These are phyloP conservation scores for Dolichoris vasculosae DNA, from an alignment of 1,140 invertebrate genomes.

Conservation along the genomic window DNA sequence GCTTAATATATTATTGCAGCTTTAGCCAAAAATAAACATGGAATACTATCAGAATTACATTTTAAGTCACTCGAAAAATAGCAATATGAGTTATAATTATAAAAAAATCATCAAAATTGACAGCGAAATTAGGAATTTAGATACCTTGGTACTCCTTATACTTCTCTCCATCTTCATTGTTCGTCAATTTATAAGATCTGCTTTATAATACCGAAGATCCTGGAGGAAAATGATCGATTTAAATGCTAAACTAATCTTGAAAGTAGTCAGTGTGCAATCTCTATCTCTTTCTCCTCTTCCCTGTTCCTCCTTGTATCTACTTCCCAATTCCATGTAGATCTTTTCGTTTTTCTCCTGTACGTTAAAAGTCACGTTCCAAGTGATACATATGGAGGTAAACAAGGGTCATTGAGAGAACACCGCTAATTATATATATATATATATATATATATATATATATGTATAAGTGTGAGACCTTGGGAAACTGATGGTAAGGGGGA, in stretches of 20 bases:
- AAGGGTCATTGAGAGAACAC: slow-evolving; percentile 8
- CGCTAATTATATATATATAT: neutral
- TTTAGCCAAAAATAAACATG: slow-evolving; percentile 24
- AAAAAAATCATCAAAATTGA: slow-evolving; percentile 6
- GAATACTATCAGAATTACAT: slow-evolving; percentile 2
- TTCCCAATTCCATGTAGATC: neutral
- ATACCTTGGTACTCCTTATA: neutral
- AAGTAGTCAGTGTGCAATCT: slow-evolving; percentile 32
- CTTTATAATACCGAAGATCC: slow-evolving; percentile 12
- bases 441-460: neutral
- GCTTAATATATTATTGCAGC: neutral
- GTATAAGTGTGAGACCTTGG: neutral
- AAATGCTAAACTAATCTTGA: slow-evolving; percentile 52
- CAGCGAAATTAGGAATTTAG: neutral
- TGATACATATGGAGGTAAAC: neutral
- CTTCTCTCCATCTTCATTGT: slow-evolving; percentile 9
- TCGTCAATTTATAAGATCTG: slow-evolving; percentile 33
- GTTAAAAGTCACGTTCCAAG: neutral
- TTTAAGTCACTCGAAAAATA: neutral
- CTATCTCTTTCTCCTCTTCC: neutral
- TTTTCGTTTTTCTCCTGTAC: neutral
- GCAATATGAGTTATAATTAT: neutral
- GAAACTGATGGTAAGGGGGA: neutral
- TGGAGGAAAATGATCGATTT: slow-evolving; percentile 50
- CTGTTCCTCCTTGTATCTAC: neutral